Conservation (phyloP, 2,888 invertebrate genomes). For the Morpho achilles region DNA sequence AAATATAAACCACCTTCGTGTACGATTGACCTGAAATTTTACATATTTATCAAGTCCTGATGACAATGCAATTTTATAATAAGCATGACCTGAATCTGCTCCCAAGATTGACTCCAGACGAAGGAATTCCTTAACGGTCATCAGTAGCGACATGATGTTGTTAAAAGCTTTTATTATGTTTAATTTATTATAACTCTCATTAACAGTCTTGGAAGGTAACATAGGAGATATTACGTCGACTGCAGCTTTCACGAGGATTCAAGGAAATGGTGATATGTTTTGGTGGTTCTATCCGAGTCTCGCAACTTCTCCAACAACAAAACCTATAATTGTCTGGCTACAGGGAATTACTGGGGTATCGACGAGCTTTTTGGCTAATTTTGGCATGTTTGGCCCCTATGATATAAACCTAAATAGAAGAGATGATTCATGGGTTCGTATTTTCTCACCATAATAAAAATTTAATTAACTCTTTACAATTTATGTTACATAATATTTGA, state of each 20-base stretch:
- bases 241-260: constrained; percentile 86
- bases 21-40: not conserved
- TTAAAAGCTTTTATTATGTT: too few species aligned
- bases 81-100: too few species aligned
- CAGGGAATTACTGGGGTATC: constrained; percentile 91
- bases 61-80: too few species aligned
- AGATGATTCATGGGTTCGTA: constrained; percentile 84
- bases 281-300: constrained; percentile 92
- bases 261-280: constrained; percentile 86
- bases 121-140: too few species aligned
- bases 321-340: constrained; percentile 91
- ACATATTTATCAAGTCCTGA: not conserved
- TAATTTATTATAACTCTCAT: not conserved
- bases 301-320: constrained; percentile 66
- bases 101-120: too few species aligned
- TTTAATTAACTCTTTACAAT: not conserved
- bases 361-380: constrained; percentile 91
- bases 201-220: constrained; percentile 47
- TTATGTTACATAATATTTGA: too few species aligned
- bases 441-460: not conserved
- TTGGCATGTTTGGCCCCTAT: constrained; percentile 89
- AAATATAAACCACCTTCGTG: too few species aligned
- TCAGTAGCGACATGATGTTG: too few species aligned
- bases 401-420: constrained; percentile 81
- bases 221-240: constrained; percentile 82